A percentile compares a stretch with the other conserved stretches of the same genome.
Evolutionary conservation across 2,797 vertebrate species (phyloP).

Genomic region (Mormyrus hasselquistii): DNA sequence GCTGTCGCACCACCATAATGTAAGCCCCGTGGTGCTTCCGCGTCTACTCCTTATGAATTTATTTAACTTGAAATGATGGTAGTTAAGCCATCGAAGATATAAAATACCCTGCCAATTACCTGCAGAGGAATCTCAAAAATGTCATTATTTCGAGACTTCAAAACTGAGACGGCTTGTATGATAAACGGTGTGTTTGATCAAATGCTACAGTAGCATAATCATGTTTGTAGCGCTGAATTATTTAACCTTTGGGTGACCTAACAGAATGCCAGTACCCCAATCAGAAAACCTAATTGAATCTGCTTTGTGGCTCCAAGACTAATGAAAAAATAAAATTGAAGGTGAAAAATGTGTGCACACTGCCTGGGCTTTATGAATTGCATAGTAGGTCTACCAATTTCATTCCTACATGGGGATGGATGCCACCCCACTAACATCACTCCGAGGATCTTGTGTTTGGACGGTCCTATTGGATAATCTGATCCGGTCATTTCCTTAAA

Average conservation of each 20-base stretch:
- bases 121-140: constrained; percentile 36
- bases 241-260: constrained; percentile 73
- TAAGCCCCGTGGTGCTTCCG: constrained; percentile 53
- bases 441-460: constrained; percentile 52
- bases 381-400: constrained; percentile 43
- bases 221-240: constrained; percentile 75
- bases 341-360: constrained; percentile 69
- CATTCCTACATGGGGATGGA: constrained; percentile 40
- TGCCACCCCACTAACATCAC: constrained; percentile 54
- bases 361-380: constrained; percentile 37
- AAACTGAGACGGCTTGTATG: constrained; percentile 41
- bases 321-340: constrained; percentile 72
- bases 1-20: constrained; percentile 66
- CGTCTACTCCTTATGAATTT: constrained; percentile 53
- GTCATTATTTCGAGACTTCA: constrained; percentile 34
- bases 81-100: constrained; percentile 44
- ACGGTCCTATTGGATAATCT: constrained; percentile 65
- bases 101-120: constrained; percentile 39
- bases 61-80: constrained; percentile 39
- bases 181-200: constrained; percentile 70
- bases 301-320: constrained; percentile 51
- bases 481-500: constrained; percentile 70
- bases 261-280: constrained; percentile 70
- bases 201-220: constrained; percentile 71
- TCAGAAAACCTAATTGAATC: constrained; percentile 75